Percentiles rank a stretch among this genome's conserved stretches.
Conservation (phyloP, 2,888 invertebrate genomes). For the Cephalotes varians region DNA sequence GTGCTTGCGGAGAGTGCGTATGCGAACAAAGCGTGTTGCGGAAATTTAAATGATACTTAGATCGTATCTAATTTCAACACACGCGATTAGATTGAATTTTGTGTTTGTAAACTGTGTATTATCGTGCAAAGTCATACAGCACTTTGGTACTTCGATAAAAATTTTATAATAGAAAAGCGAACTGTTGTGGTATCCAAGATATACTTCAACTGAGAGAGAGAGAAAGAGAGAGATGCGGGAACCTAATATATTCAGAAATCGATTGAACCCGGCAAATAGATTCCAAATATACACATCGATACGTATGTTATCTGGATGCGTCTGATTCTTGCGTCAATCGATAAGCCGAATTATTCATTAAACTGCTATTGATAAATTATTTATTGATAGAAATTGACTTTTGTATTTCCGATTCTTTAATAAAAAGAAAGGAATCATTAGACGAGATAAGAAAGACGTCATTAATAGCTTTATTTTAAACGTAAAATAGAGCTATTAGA, state of each 20-base stretch:
- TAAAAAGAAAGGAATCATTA: not conserved
- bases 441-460: not conserved
- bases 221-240: too few relatives aligned
- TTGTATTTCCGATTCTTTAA: constrained; percentile 10
- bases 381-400: constrained; percentile 22
- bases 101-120: not conserved
- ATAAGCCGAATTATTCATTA: constrained; percentile 28
- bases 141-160: not conserved
- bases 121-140: not conserved
- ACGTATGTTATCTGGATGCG: constrained; percentile 9
- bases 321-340: constrained; percentile 24
- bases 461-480: too few relatives aligned
- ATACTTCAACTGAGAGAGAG: not conserved
- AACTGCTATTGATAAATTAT: constrained; percentile 33
- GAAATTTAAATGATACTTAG: constrained; percentile 12
- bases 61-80: not conserved
- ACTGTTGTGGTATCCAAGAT: not conserved
- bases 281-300: not conserved
- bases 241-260: constrained; percentile 2
- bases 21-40: not conserved
- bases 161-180: not conserved
- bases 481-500: not conserved
- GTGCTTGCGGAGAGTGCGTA: not conserved
- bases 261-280: constrained; percentile 18
- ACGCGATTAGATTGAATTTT: constrained; percentile 10